Conservation (phyloP, 2,113 vertebrate species). For the Gadus chalcogrammus region DNA sequence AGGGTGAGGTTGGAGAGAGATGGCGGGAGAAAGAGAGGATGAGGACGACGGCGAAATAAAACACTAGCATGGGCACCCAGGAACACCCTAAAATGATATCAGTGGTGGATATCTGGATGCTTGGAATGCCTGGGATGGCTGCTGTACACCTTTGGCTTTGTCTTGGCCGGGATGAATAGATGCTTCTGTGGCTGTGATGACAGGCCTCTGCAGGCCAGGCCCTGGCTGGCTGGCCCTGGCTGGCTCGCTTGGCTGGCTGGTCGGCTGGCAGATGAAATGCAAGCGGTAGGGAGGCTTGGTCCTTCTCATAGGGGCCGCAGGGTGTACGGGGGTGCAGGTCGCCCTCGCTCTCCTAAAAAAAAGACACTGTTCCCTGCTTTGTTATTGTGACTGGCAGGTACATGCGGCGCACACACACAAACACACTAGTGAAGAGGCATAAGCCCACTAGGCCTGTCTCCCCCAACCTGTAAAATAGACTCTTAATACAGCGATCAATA, state of each 20-base stretch:
- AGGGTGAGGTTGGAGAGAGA: too few relatives aligned
- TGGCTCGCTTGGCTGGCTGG: slow-evolving; percentile 40
- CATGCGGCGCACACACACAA: slow-evolving; percentile 13
- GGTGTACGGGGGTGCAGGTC: slow-evolving; percentile 53
- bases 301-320: slow-evolving; percentile 46
- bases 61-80: slow-evolving; percentile 43
- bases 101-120: slow-evolving; percentile 70
- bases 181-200: slow-evolving; percentile 74
- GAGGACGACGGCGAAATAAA: slow-evolving; percentile 24
- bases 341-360: slow-evolving; percentile 53
- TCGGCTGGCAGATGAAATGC: slow-evolving; percentile 43
- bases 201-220: slow-evolving; percentile 59
- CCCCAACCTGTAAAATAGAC: not conserved
- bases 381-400: slow-evolving; percentile 53
- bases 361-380: slow-evolving; percentile 53
- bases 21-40: not conserved
- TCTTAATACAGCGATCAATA: too few relatives aligned
- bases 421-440: slow-evolving; percentile 9
- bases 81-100: slow-evolving; percentile 69
- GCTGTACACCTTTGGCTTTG: slow-evolving; percentile 72
- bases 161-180: slow-evolving; percentile 71
- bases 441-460: not conserved
- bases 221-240: slow-evolving; percentile 54
- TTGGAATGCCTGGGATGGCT: slow-evolving; percentile 67
- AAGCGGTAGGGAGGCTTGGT: slow-evolving; percentile 40